Conservation (phyloP, 2,797 vertebrate genomes). For the Lophotriccus pileatus region DNA sequence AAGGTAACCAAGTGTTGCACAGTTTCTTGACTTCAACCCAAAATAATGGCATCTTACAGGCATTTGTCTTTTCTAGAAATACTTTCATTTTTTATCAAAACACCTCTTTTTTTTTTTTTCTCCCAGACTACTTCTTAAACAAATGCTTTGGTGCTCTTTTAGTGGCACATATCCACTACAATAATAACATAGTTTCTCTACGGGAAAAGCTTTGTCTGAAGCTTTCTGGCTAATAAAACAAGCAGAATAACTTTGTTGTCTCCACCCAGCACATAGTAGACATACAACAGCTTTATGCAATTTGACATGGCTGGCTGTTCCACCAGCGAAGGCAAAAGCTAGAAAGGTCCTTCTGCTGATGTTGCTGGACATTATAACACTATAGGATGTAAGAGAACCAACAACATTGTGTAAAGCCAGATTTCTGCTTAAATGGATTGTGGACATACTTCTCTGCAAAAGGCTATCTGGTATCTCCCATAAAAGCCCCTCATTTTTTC, state of each 20-base stretch:
- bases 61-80: not conserved
- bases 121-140: not conserved
- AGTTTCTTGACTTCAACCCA: not conserved
- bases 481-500: not conserved
- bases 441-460: not conserved
- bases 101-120: not conserved
- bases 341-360: not conserved
- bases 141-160: not conserved
- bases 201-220: not conserved
- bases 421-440: not conserved
- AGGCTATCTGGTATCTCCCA: not conserved
- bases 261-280: not conserved
- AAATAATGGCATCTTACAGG: not conserved
- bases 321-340: not conserved
- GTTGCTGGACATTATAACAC: not conserved
- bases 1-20: not conserved
- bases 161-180: not conserved
- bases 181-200: not conserved
- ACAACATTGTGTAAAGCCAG: not conserved
- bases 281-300: not conserved
- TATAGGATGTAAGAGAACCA: not conserved
- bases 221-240: slow-evolving; percentile 7
- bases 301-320: slow-evolving; percentile 14
- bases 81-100: not conserved
- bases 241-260: not conserved